Evolutionary conservation across 2,797 vertebrate genomes (phyloP).

Genomic region (Gambusia yucatana): DNA sequence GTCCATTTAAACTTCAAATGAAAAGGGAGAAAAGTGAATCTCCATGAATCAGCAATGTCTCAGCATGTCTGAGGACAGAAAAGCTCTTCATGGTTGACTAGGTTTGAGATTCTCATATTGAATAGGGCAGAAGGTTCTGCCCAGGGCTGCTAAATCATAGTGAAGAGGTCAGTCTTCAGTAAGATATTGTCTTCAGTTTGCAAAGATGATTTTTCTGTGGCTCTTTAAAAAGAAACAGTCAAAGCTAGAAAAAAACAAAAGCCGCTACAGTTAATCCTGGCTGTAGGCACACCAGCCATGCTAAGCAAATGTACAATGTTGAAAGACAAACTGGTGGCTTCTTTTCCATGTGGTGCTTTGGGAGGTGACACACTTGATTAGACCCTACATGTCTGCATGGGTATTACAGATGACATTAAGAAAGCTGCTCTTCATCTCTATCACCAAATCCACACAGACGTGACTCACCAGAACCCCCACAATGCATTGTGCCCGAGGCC

Average conservation of each 20-base stretch:
- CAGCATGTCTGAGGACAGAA: conserved; percentile 67
- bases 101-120: conserved; percentile 63
- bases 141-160: conserved; percentile 56
- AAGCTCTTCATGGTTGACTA: conserved; percentile 67
- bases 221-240: conserved; percentile 12
- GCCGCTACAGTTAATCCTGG: conserved; percentile 29
- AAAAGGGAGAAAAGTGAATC: conserved; percentile 26
- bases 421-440: conserved; percentile 63
- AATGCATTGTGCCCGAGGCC: conserved; percentile 50
- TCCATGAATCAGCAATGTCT: conserved; percentile 74
- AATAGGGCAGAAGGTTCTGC: conserved; percentile 57
- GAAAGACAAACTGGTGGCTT: conserved; percentile 45
- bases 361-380: conserved; percentile 66
- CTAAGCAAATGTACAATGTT: conserved; percentile 33
- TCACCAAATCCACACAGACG: conserved; percentile 51
- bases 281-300: conserved; percentile 9
- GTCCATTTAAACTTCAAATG: conserved; percentile 47
- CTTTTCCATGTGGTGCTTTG: conserved; percentile 49
- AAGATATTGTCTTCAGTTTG: conserved; percentile 37
- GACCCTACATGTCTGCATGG: conserved; percentile 52
- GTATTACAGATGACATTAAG: conserved; percentile 64
- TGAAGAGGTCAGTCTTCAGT: conserved; percentile 34
- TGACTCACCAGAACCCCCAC: conserved; percentile 64
- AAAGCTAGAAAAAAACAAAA: conserved; percentile 22
- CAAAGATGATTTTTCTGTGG: conserved; percentile 10